Evolutionary conservation across 2,113 vertebrate species (phyloP).

Genomic region (Sigmodon hispidus): DNA sequence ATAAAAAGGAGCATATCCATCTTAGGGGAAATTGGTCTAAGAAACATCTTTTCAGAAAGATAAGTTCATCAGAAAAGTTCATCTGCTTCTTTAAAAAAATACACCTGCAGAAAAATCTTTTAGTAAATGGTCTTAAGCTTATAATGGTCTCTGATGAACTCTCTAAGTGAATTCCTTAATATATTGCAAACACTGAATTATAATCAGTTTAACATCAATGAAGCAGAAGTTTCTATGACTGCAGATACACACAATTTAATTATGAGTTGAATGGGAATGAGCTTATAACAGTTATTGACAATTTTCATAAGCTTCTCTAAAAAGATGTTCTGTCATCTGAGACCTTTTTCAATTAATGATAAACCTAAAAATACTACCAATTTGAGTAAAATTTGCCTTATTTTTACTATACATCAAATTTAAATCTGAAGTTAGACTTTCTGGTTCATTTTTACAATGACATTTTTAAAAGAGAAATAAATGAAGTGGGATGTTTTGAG

Average conservation of each 20-base stretch:
- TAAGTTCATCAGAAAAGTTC: not conserved
- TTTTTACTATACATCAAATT: conserved; percentile 9
- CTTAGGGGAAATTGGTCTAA: not conserved
- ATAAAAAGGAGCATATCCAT: not conserved
- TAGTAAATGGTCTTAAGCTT: not conserved
- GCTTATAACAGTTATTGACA: not conserved
- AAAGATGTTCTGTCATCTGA: not conserved
- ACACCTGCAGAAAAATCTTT: not conserved
- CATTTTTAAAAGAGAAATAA: not conserved
- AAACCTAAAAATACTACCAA: not conserved
- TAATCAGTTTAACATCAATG: not conserved
- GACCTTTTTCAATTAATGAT: not conserved
- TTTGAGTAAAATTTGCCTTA: not conserved
- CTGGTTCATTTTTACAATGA: not conserved
- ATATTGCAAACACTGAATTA: not conserved
- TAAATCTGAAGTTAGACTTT: not conserved
- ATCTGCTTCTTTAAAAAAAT: not conserved
- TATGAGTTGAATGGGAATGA: not conserved
- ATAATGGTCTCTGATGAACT: not conserved
- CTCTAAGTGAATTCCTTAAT: not conserved
- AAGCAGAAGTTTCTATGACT: not conserved
- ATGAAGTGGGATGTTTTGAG: not conserved
- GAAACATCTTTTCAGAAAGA: not conserved
- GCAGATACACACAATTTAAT: not conserved
- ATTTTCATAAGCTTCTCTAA: not conserved